Base-by-base conservation (phyloP, 2,888 invertebrate genomes). In the Epiblema foenella region DNA sequence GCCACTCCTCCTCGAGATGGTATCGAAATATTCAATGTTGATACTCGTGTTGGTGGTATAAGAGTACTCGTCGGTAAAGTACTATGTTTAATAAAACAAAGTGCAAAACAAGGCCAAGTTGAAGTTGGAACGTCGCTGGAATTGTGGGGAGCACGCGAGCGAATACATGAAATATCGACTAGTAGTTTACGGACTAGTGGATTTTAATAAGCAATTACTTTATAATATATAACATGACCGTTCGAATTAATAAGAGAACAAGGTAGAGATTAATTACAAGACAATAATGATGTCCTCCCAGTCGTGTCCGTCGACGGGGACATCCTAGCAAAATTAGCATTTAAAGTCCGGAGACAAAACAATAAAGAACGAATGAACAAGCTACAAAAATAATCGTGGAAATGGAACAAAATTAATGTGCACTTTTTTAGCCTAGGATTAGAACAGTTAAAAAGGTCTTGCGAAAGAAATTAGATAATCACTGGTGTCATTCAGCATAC, bases 1-100 rank as follows among this genome's bases (percentile, higher is more conserved):
- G 77, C 77, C 79, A 77, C 74, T 77, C 73, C 66, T 77, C 58
- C 59, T 64, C 63, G 57, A 66, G 69, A 68, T 74, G 54, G 37
- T 74, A 70, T 74, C 73, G 46, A 62, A 71, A 71, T 59, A 37
- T 66, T 67, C 39, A 62, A 71, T 56, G 65, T 59, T 64, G 49
- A 20, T 65, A 63, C 39, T 49, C 37, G 39, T 20, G 49, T 39
- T 33, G n/a, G n/a, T 29, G 42, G 46, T 60, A 54, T 63, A 57
- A 57, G 33, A 11, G 57, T 52, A 46, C 54, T 42, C n/a, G 46
- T 46, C 0, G 42, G 39, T 59, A 59, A 0, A 51, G 49, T 54
- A 52, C 33, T 46, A 8, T 37, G 20, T 65, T 66, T 60, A 59
- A 57, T 62, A 57, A 62, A 54, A 49, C 56, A 12, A 62, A 67